Conservation (phyloP, 2,797 vertebrate genomes). For the Oryzias sinensis region DNA sequence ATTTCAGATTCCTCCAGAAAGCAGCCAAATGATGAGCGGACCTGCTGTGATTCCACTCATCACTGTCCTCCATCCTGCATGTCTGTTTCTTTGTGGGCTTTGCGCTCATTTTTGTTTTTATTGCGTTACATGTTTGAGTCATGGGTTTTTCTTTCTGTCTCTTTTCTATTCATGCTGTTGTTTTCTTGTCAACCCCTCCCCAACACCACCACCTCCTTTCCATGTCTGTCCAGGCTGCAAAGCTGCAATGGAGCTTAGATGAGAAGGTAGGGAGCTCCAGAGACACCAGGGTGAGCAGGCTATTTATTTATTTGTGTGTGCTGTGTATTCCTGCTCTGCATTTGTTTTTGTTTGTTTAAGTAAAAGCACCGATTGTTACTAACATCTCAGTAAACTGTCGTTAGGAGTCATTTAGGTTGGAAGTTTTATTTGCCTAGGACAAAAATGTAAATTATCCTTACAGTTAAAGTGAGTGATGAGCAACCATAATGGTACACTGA, state of each 20-base stretch:
- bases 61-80: conserved; percentile 41
- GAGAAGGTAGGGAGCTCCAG: conserved; percentile 81
- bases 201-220: conserved; percentile 36
- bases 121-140: conserved; percentile 56
- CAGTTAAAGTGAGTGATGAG: too few relatives aligned
- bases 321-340: conserved; percentile 42
- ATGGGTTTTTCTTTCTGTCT: conserved; percentile 58
- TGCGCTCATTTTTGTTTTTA: conserved; percentile 27
- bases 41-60: conserved; percentile 33
- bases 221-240: conserved; percentile 80
- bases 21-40: conserved; percentile 9
- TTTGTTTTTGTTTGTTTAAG: conserved; percentile 52
- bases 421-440: too few relatives aligned
- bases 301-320: conserved; percentile 54
- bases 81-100: conserved; percentile 36
- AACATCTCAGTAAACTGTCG: too few relatives aligned
- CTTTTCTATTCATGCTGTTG: conserved; percentile 51
- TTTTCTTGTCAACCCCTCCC: conserved; percentile 50
- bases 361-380: too few relatives aligned
- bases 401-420: too few relatives aligned
- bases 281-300: conserved; percentile 78
- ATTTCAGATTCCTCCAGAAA: background rate
- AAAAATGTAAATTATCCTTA: too few relatives aligned
- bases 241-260: conserved; percentile 83
- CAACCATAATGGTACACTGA: too few relatives aligned